phyloP scores from a whole-genome alignment of 2,888 invertebrate genomes.

The Agapetus fuscipes region DNA sequence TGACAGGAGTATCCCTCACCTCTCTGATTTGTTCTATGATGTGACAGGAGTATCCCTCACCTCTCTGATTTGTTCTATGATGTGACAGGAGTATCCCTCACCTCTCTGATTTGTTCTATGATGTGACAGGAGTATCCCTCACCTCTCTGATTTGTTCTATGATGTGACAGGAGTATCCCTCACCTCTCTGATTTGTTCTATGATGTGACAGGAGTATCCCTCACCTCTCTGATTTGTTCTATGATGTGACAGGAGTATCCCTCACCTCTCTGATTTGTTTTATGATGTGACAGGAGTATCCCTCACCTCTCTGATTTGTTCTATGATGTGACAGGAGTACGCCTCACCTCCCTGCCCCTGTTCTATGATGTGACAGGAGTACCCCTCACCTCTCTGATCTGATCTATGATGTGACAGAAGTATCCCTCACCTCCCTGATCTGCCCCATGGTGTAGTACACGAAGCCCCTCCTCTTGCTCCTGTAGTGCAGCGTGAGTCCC shows the following conservation, averaged over 20 bases:
- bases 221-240: background rate
- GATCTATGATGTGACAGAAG: background rate
- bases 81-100: constrained; percentile 92
- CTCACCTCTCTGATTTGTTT: background rate
- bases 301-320: background rate
- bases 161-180: constrained; percentile 92
- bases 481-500: constrained; percentile 87
- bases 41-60: constrained; percentile 91
- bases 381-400: background rate
- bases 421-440: constrained; percentile 81
- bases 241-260: background rate
- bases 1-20: constrained; percentile 92
- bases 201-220: constrained; percentile 57
- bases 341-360: no score
- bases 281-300: background rate
- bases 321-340: no score
- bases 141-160: constrained; percentile 92
- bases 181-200: constrained; percentile 91
- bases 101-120: constrained; percentile 90
- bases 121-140: constrained; percentile 94
- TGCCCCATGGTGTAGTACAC: constrained; percentile 97
- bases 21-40: constrained; percentile 94
- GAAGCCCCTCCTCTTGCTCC: constrained; percentile 87
- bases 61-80: constrained; percentile 92
- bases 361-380: no score